Base-by-base conservation (phyloP, 2,113 vertebrate species). In the Regulus satrapa region DNA sequence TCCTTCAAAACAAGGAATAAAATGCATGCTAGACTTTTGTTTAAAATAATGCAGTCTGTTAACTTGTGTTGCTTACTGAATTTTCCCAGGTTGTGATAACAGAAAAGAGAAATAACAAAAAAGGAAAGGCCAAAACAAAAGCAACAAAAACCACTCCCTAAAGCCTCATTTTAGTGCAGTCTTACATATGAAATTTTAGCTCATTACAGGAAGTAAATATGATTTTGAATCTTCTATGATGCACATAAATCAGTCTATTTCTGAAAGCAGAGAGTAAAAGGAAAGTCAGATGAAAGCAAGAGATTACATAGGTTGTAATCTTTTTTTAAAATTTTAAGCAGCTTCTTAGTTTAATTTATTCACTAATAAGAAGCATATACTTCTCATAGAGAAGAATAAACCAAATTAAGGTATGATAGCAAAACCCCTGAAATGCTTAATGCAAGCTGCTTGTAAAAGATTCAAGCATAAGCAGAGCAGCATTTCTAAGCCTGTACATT, bases 271-370 rank as follows among this genome's bases (percentile, higher is more conserved):
- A 45, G 56, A 71, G 25, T 86, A 12, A 92, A 91, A 93, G 36
- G 25, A 93, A 91, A 96, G 55, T 94, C 58, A 97, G 97, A 97
- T 95, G 74, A 90, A 95, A 96, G 79, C 58, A 95, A 81, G 68
- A 97, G 95, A 97, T 97, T 96, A 62, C 43, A 80, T 82, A 94
- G 92, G 88, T 95, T 31, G 21, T 79, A 79, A 85, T 48, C 75
- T 97, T 94, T 98, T 98, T 97, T 98, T 98, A 95, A n/a, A n/a
- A 97, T 97, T 98, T 98, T 97, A 98, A 98, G 89, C 92, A 97
- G 95, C 94, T 98, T 97, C 96, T 97, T 98, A 97, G 98, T 98
- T 98, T n/a, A n/a, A n/a, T n/a, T n/a, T n/a, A n/a, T n/a, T 98
- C 97, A 96, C 76, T 97, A 94, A 95, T 97, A 97, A n/a, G n/a